Percentiles rank a stretch among this genome's conserved stretches.
Evolutionary conservation across 2,113 vertebrate genomes (phyloP).

Genomic region (Syrmaticus mikado): DNA sequence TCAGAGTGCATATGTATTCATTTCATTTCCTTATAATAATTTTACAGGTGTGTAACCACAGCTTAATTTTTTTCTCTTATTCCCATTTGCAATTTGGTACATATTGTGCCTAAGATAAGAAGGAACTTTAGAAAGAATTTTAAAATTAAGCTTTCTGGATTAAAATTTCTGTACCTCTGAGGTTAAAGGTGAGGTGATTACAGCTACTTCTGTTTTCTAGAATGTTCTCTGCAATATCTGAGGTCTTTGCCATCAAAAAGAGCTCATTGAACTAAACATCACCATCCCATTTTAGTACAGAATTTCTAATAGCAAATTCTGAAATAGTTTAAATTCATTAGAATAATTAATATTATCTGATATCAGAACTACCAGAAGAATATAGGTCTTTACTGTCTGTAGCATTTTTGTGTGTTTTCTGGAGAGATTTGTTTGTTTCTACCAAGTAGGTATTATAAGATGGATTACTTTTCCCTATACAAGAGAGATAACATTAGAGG

Average conservation of each 20-base stretch:
- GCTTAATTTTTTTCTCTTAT: background rate
- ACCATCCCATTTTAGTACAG: background rate
- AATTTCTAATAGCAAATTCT: background rate
- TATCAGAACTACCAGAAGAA: background rate
- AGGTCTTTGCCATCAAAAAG: background rate
- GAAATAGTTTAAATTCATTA: background rate
- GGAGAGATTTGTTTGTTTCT: background rate
- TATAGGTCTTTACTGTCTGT: background rate
- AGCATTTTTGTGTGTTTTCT: background rate
- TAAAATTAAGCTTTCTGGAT: background rate
- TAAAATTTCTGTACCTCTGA: background rate
- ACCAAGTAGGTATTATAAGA: background rate
- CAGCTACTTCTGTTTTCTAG: background rate
- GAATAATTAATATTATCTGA: background rate
- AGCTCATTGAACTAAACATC: background rate
- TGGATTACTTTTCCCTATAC: background rate
- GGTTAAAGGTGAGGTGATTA: background rate
- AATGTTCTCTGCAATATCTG: background rate
- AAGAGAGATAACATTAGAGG: background rate
- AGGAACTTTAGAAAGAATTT: background rate
- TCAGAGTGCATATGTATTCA: background rate
- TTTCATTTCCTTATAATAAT: background rate
- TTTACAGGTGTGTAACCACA: background rate
- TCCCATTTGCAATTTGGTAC: rapidly evolving
- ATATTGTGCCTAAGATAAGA: background rate